phyloP scores from a whole-genome alignment of 1,140 invertebrate genomes.

The Monomorium pharaonis region DNA sequence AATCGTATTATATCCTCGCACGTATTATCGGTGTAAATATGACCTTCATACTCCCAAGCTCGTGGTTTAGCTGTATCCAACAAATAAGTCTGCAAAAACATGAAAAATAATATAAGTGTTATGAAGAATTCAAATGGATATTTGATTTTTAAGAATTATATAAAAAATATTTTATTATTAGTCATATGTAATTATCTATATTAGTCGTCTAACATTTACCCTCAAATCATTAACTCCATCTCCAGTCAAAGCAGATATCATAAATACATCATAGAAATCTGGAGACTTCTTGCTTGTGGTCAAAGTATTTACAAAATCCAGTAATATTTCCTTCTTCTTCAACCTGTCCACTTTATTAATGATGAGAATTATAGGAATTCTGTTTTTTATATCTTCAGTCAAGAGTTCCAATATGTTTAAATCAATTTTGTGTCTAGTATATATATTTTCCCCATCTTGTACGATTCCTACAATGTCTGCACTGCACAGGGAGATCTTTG shows the following conservation, averaged over 20 bases:
- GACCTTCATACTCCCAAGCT: conserved; percentile 88
- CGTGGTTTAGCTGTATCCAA: conserved; percentile 87
- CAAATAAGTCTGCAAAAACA: conserved; percentile 89
- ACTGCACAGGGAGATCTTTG: conserved; percentile 88
- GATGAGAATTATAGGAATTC: conserved; percentile 91
- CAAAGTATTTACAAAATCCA: conserved; percentile 89
- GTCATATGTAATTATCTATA: conserved; percentile 22
- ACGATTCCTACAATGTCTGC: conserved; percentile 94
- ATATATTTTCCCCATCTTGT: conserved; percentile 92
- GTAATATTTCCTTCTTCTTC: conserved; percentile 90
- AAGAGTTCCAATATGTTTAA: conserved; percentile 90
- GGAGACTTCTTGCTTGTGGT: conserved; percentile 90
- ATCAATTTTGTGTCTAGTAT: conserved; percentile 89
- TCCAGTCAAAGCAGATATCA: conserved; percentile 93
- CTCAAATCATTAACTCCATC: conserved; percentile 91
- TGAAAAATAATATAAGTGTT: conserved; percentile 56
- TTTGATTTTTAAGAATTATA: conserved; percentile 3
- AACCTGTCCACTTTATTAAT: conserved; percentile 96
- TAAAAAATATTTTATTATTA: not conserved
- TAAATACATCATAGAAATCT: conserved; percentile 93
- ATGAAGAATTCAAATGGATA: not conserved
- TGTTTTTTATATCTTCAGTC: conserved; percentile 84
- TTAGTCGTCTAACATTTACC: conserved; percentile 83
- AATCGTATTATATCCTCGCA: conserved; percentile 89
- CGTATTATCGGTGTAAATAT: conserved; percentile 90